These are phyloP conservation scores for Porites australiensis DNA, from an alignment of 64 coral and sea anemone genomes.

Conservation along the genomic window DNA sequence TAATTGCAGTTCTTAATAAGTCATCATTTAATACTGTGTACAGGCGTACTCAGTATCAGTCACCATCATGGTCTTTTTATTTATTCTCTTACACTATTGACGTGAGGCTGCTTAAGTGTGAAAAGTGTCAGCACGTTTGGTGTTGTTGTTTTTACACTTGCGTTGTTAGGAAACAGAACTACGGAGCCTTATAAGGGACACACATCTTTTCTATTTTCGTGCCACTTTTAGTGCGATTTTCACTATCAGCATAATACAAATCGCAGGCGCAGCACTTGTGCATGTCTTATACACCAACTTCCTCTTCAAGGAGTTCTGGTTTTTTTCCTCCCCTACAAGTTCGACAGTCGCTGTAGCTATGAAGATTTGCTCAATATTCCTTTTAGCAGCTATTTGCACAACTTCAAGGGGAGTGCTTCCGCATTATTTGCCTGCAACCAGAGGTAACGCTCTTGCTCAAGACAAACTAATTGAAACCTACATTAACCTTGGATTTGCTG, in stretches of 20 bases:
- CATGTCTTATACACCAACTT: too few species aligned
- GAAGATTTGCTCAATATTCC: too few species aligned
- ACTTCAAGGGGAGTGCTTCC: too few species aligned
- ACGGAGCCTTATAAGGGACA: background rate
- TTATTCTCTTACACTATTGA: background rate
- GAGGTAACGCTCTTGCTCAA: too few species aligned
- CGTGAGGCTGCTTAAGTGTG: background rate
- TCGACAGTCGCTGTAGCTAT: too few species aligned
- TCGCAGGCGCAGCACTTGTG: background rate
- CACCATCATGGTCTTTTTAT: background rate
- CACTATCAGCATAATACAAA: background rate
- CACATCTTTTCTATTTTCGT: background rate
- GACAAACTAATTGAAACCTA: constrained; percentile 21
- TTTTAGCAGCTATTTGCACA: too few species aligned
- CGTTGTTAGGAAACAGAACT: constrained; percentile 1
- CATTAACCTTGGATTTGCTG: constrained; percentile 38
- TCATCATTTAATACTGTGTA: constrained; percentile 48
- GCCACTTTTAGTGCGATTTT: background rate
- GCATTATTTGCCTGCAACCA: too few species aligned
- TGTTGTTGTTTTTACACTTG: background rate
- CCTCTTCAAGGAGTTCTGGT: too few species aligned
- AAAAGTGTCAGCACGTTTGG: background rate
- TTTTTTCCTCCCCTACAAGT: too few species aligned
- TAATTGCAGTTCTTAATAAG: constrained; percentile 39
- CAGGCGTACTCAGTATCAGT: background rate